Evolutionary conservation across 2,797 vertebrate species (phyloP).

Genomic region (Enteromius radiatus): DNA sequence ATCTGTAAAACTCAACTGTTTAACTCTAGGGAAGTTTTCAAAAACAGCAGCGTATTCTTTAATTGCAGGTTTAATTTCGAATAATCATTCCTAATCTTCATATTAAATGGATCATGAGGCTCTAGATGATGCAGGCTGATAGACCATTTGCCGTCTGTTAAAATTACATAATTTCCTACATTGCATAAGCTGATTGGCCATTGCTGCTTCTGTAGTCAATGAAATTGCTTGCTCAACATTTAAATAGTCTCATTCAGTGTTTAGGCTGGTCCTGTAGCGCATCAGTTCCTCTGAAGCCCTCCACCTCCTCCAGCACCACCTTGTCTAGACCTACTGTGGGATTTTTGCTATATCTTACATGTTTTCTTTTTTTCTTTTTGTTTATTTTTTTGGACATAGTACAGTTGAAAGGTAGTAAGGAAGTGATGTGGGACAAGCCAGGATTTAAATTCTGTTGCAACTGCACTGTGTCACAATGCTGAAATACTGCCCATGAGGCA

Average conservation of each 20-base stretch:
- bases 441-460: background rate
- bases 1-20: too few species aligned
- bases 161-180: background rate
- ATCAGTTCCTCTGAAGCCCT: too few species aligned
- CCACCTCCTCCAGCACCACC: conserved; percentile 7
- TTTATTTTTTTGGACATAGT: too few species aligned
- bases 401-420: background rate
- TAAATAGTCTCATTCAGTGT: too few species aligned
- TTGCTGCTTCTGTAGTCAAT: background rate
- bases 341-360: background rate
- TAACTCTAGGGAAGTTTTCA: too few species aligned
- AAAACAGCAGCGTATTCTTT: too few species aligned
- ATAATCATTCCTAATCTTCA: background rate
- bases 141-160: background rate
- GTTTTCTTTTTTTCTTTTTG: too few species aligned
- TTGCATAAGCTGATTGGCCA: background rate
- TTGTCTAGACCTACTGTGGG: background rate
- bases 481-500: background rate
- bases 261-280: background rate
- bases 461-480: background rate
- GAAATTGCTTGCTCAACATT: background rate
- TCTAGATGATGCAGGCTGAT: background rate
- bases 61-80: background rate
- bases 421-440: background rate
- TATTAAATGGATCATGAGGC: background rate